Evolutionary conservation across 37 sponge, comb jelly and placozoan genomes (phyloP).

Genomic region (Axinella damicornis): DNA sequence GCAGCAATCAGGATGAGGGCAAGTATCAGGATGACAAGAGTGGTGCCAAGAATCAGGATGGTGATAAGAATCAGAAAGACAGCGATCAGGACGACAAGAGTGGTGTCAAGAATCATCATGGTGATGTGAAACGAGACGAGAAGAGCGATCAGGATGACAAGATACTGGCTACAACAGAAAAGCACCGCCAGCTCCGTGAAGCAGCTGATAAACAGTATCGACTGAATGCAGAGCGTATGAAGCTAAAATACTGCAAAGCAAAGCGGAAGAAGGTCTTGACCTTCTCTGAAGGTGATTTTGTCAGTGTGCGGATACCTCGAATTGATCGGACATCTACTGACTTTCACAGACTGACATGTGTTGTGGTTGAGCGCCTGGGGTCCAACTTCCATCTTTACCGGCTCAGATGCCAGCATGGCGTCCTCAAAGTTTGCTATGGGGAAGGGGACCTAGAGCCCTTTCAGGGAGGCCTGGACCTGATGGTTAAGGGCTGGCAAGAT

Average conservation of each 20-base stretch:
- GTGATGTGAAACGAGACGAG: too few species aligned
- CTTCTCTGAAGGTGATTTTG: conserved; percentile 29
- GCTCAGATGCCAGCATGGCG: conserved; percentile 39
- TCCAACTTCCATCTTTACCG: neutral
- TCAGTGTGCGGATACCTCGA: conserved; percentile 39
- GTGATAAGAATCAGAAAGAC: neutral
- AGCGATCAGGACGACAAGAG: neutral
- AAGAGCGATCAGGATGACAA: too few species aligned
- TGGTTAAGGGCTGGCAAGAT: conserved; percentile 4
- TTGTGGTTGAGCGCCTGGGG: conserved; percentile 48
- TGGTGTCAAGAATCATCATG: neutral
- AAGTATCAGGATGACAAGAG: neutral
- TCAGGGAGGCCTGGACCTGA: conserved; percentile 8
- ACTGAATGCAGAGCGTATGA: conserved; percentile 42
- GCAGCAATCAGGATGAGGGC: neutral
- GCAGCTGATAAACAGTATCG: conserved; percentile 45
- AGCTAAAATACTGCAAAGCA: conserved; percentile 17
- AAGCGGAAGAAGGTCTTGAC: conserved; percentile 26
- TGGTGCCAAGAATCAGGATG: neutral
- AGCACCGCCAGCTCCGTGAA: conserved; percentile 22
- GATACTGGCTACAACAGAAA: conserved; percentile 24
- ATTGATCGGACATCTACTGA: conserved; percentile 60
- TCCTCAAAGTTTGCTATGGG: conserved; percentile 35
- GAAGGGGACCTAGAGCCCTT: conserved; percentile 36
- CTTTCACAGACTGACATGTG: conserved; percentile 40